Evolutionary conservation across 2,113 vertebrate species (phyloP), one percentile per base, ranked within the genome.

Genomic region (Phaethornis superciliosus): DNA sequence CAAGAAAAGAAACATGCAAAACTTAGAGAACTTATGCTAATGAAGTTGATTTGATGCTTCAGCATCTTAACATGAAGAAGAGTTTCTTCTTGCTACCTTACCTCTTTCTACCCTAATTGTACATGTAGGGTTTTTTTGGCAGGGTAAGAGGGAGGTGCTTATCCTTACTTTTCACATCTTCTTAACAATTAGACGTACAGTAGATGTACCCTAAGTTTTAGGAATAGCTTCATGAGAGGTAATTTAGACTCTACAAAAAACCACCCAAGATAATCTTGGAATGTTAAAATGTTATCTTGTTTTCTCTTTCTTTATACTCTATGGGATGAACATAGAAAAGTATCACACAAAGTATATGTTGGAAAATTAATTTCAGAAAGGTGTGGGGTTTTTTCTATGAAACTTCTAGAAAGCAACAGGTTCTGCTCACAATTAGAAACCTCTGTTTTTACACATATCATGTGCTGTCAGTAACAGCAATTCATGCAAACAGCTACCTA

Each of bases 361-460:
- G 28, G 23, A 68, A 13, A 91, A 64, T 20, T 79, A 2, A 60
- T 19, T 7, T 56, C 18, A 54, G 74, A 83, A 69, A 35, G 12
- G 12, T 2, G 1, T 5, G 28, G 16, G 0, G 9, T 6, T n/a
- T 51, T 58, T 56, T 10, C 2, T 9, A 15, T 62, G 14, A 55
- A 59, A 74, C 10, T 15, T 81, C 22, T 14, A 74, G 46, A 75
- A 77, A 65, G 35, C 30, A 33, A 19, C 47, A 69, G 30, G 26
- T 55, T 60, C 46, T 54, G 37, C 54, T 59, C 24, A 17, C 26
- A 60, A 42, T 54, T 54, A 51, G 16, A 91, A 71, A 64, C 12
- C 15, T 72, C 44, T 78, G 32, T 8, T 40, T 49, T 33, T 12
- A 71, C 5, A 47, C 1, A 10, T 7, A 56, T 10, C 12, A 49